A percentile compares a stretch with the other conserved stretches of the same genome.
phyloP scores from a whole-genome alignment of 2,797 vertebrate genomes.

The Podarcis lilfordi region DNA sequence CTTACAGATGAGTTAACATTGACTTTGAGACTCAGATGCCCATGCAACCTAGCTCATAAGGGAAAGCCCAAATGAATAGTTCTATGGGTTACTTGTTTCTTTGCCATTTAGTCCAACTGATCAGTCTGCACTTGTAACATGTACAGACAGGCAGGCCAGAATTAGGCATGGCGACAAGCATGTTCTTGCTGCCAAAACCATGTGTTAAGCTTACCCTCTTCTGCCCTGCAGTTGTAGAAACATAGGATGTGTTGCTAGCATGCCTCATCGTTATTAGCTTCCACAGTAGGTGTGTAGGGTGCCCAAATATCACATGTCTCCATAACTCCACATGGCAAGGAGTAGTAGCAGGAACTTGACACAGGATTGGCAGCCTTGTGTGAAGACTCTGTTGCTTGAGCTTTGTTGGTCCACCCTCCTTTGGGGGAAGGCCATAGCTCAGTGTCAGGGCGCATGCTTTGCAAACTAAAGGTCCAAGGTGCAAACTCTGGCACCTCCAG shows the following conservation, averaged over 20 bases:
- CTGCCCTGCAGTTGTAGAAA: not conserved
- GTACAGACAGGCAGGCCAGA: conserved; percentile 1
- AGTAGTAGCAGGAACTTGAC: not conserved
- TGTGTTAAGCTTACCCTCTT: no score
- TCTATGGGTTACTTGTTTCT: not conserved
- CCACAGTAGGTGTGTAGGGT: not conserved
- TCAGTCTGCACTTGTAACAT: not conserved
- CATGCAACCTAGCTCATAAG: conserved; percentile 17
- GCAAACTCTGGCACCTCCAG: no score
- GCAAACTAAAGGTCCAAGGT: no score
- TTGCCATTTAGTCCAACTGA: not conserved
- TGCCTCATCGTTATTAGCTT: not conserved
- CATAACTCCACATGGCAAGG: not conserved
- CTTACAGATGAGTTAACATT: conserved; percentile 31
- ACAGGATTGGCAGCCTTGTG: not conserved
- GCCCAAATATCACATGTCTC: not conserved
- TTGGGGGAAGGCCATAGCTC: no score
- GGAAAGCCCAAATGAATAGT: not conserved
- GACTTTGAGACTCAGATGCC: conserved; percentile 21
- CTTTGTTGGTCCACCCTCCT: not conserved
- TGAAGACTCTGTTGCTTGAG: not conserved
- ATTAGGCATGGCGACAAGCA: not conserved
- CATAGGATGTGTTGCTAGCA: not conserved
- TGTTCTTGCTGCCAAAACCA: not conserved
- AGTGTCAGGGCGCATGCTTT: no score